Percentiles rank a stretch among this genome's conserved stretches.
Conservation (phyloP, 2,888 invertebrate species). For the Epistrophella euchroma region DNA sequence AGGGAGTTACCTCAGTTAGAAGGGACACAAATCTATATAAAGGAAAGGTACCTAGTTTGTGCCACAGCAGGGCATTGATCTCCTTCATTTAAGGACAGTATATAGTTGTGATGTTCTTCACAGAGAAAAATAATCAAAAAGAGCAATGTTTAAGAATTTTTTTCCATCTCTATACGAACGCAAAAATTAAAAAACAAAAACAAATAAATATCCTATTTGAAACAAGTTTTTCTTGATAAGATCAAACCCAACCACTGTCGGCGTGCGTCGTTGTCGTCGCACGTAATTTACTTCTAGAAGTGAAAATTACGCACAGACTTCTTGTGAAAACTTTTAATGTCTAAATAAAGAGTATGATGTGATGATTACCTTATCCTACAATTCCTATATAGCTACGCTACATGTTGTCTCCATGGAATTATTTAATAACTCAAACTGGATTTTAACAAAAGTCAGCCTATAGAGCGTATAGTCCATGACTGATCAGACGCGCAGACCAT, state of each 20-base stretch:
- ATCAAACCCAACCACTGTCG: slow-evolving; percentile 10
- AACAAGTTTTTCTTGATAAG: slow-evolving; percentile 27
- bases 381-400: not conserved
- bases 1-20: not conserved
- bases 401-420: slow-evolving; percentile 20
- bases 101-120: not conserved
- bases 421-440: slow-evolving; percentile 45
- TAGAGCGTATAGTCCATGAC: not conserved
- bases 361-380: slow-evolving; percentile 23
- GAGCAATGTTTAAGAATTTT: not conserved
- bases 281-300: not conserved
- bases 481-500: not conserved
- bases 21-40: not conserved
- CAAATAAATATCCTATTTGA: not conserved
- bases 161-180: not conserved
- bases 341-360: slow-evolving; percentile 45
- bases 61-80: not conserved
- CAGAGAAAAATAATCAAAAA: not conserved
- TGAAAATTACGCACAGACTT: not conserved
- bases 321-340: slow-evolving; percentile 33
- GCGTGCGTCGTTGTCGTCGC: not conserved
- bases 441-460: not conserved
- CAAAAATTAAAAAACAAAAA: not conserved
- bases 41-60: not conserved
- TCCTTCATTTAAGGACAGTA: slow-evolving; percentile 10